Percentiles rank a stretch among this genome's conserved stretches.
These are phyloP conservation scores for Habrosyne pyritoides DNA, from an alignment of 2,888 invertebrate genomes.

Conservation along the genomic window DNA sequence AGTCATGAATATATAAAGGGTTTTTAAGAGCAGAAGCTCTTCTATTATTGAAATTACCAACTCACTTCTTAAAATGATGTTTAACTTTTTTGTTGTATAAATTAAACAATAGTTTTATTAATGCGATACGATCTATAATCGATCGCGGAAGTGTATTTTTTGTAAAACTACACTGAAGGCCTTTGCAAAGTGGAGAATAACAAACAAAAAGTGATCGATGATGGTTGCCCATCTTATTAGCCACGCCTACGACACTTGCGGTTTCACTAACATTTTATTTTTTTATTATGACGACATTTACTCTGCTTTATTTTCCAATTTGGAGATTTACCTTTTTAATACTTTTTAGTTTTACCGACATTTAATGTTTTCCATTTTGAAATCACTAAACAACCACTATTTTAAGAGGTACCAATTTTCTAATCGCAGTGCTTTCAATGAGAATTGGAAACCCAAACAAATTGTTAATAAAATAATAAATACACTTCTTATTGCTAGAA, in stretches of 20 bases:
- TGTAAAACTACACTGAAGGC: conserved; percentile 25
- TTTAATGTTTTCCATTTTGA: too few relatives aligned
- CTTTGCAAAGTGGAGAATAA: conserved; percentile 20
- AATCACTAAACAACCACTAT: too few relatives aligned
- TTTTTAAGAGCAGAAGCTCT: background rate
- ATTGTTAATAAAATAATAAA: too few relatives aligned
- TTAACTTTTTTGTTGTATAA: conserved; percentile 26
- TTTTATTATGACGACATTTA: background rate
- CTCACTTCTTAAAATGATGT: conserved; percentile 12
- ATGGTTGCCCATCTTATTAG: conserved; percentile 17
- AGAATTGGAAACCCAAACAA: too few relatives aligned
- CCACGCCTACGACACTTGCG: conserved; percentile 13
- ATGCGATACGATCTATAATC: conserved; percentile 39
- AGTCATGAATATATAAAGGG: background rate
- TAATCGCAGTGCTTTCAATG: too few relatives aligned
- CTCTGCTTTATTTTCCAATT: background rate
- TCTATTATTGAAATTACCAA: background rate
- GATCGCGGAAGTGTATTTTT: conserved; percentile 45
- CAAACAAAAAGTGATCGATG: conserved; percentile 28
- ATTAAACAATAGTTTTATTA: conserved; percentile 26
- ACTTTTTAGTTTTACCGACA: background rate
- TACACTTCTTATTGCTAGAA: background rate
- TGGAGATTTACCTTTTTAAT: background rate
- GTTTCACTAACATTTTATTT: conserved; percentile 6
- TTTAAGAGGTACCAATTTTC: too few relatives aligned